These are phyloP conservation scores for Neopelma chrysocephalum DNA, from an alignment of 2,797 vertebrate genomes.

Conservation along the genomic window DNA sequence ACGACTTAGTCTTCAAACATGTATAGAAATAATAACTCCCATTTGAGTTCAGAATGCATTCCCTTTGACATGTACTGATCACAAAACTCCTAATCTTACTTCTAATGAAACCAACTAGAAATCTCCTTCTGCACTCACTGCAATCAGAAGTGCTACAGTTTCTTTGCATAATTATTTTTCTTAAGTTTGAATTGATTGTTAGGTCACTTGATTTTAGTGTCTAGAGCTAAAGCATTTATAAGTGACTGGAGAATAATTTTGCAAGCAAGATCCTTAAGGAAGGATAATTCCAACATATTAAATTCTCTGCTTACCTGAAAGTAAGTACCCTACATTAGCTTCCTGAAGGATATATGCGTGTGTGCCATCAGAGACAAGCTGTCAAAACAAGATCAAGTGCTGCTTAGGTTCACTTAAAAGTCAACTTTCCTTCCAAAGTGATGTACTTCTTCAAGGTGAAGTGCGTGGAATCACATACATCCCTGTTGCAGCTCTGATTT, in stretches of 20 bases:
- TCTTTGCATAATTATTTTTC: conserved; percentile 60
- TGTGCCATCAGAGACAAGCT: conserved; percentile 35
- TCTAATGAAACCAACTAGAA: neutral
- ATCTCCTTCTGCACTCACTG: neutral
- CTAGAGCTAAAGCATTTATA: conserved; percentile 59
- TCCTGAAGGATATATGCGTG: conserved; percentile 24
- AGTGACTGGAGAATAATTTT: conserved; percentile 62
- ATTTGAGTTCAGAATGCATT: conserved; percentile 18
- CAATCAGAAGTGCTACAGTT: conserved; percentile 18
- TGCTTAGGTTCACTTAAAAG: conserved; percentile 45
- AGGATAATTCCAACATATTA: conserved; percentile 35
- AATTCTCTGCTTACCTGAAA: conserved; percentile 54
- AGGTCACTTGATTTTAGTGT: conserved; percentile 61
- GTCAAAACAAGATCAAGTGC: conserved; percentile 61
- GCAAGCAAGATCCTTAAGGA: conserved; percentile 45
- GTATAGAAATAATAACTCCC: conserved; percentile 42
- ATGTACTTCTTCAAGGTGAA: conserved; percentile 28
- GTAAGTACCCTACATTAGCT: conserved; percentile 42
- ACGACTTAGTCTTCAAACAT: conserved; percentile 27
- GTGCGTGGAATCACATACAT: neutral
- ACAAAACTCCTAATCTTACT: neutral
- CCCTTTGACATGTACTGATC: conserved; percentile 17
- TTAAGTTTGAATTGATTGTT: conserved; percentile 55
- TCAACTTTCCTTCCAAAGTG: conserved; percentile 35
- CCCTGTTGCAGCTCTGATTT: conserved; percentile 38